Percentiles rank a stretch among this genome's conserved stretches.
These are phyloP conservation scores for Sweltsa coloradensis DNA, from an alignment of 1,140 invertebrate species.

Conservation along the genomic window DNA sequence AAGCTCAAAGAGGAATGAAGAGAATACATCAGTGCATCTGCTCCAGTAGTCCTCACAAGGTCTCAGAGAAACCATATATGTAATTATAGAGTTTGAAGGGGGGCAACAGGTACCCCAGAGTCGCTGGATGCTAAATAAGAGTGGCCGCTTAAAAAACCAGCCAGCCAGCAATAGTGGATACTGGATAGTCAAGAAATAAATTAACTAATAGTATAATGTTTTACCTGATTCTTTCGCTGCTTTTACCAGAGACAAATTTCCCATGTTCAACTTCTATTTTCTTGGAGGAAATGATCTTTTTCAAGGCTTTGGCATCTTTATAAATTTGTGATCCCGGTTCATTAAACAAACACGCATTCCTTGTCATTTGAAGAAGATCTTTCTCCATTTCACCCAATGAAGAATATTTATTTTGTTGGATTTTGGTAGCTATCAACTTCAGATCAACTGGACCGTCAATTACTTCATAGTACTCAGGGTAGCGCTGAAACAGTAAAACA, in stretches of 20 bases:
- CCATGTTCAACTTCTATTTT: slow-evolving; percentile 54
- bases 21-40: too few relatives aligned
- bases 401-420: slow-evolving; percentile 70
- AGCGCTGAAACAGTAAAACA: slow-evolving; percentile 44
- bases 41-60: too few relatives aligned
- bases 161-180: too few relatives aligned
- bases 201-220: too few relatives aligned
- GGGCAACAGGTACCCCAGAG: too few relatives aligned
- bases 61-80: too few relatives aligned
- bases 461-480: slow-evolving; percentile 94
- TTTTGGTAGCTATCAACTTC: slow-evolving; percentile 82
- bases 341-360: slow-evolving; percentile 93
- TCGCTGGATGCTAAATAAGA: too few relatives aligned
- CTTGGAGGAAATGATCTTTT: slow-evolving; percentile 55
- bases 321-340: slow-evolving; percentile 95
- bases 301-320: slow-evolving; percentile 83
- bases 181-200: too few relatives aligned
- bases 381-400: slow-evolving; percentile 73
- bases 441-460: slow-evolving; percentile 94
- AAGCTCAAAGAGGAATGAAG: too few relatives aligned
- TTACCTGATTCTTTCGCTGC: slow-evolving; percentile 44
- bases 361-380: slow-evolving; percentile 82
- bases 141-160: too few relatives aligned
- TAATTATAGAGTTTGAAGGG: too few relatives aligned
- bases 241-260: slow-evolving; percentile 33